phyloP scores from a whole-genome alignment of 1,140 invertebrate genomes.

The Pseudomyrmex concolor region DNA sequence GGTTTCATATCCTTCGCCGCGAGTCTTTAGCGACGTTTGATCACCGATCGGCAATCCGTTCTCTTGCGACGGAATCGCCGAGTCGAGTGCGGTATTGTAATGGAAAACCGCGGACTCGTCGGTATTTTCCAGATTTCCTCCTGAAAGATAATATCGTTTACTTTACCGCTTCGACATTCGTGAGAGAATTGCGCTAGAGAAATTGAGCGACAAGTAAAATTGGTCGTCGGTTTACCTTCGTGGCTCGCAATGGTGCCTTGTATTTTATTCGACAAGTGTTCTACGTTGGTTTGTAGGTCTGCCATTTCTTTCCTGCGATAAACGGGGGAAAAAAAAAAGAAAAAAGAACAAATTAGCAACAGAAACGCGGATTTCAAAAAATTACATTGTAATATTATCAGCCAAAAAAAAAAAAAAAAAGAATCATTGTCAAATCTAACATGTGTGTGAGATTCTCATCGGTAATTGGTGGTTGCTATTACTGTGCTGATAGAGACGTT shows the following conservation, averaged over 20 bases:
- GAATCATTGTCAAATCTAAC: slow-evolving; percentile 29
- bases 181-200: slow-evolving; percentile 14
- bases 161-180: neutral
- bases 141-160: slow-evolving; percentile 19
- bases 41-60: neutral
- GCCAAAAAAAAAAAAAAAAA: neutral
- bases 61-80: slow-evolving; percentile 42
- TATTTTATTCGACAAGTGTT: slow-evolving; percentile 84
- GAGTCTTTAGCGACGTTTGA: slow-evolving; percentile 20
- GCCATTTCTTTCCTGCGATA: slow-evolving; percentile 85
- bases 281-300: slow-evolving; percentile 85
- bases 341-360: slow-evolving; percentile 62
- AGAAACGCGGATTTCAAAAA: slow-evolving; percentile 1
- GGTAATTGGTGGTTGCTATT: slow-evolving; percentile 71
- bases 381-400: neutral
- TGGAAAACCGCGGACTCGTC: slow-evolving; percentile 21
- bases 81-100: slow-evolving; percentile 59
- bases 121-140: slow-evolving; percentile 33
- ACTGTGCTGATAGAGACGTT: slow-evolving; percentile 83
- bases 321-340: neutral
- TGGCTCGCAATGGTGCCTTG: slow-evolving; percentile 80
- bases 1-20: slow-evolving; percentile 12
- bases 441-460: slow-evolving; percentile 14
- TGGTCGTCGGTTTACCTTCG: slow-evolving; percentile 67
- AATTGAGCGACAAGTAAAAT: neutral